A percentile compares a stretch with the other conserved stretches of the same genome.
Conservation (phyloP, 2,797 vertebrate genomes). For the Pangasius sanitwongsei region DNA sequence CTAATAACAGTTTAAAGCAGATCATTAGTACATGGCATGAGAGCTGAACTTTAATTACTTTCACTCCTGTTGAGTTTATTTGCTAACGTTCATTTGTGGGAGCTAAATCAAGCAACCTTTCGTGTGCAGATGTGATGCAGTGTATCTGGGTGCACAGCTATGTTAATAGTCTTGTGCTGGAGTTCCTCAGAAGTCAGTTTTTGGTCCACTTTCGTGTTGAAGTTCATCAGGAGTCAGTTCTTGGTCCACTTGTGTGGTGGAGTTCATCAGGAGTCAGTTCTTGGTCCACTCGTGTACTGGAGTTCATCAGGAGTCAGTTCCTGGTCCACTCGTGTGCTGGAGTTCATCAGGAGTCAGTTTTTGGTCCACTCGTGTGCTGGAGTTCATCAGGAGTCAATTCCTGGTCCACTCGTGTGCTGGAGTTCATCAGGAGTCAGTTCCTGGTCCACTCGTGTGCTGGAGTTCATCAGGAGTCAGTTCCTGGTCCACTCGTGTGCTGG, state of each 20-base stretch:
- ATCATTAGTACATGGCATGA: background rate
- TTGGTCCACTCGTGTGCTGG: background rate
- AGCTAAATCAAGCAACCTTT: background rate
- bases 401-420: background rate
- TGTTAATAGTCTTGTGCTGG: background rate
- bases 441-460: background rate
- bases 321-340: background rate
- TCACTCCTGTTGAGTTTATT: background rate
- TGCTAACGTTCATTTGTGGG: background rate
- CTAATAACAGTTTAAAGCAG: background rate
- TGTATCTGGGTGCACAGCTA: background rate
- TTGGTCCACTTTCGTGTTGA: background rate
- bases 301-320: background rate
- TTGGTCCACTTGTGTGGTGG: too few relatives aligned
- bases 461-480: background rate
- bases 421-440: background rate
- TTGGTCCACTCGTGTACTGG: background rate
- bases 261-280: background rate
- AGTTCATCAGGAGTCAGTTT: background rate
- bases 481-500: background rate
- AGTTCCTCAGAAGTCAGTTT: background rate
- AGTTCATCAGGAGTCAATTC: background rate
- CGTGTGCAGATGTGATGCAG: background rate
- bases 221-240: background rate
- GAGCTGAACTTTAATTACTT: background rate